These are phyloP conservation scores for Megalops atlanticus DNA, from an alignment of 2,113 vertebrate species.

Conservation along the genomic window DNA sequence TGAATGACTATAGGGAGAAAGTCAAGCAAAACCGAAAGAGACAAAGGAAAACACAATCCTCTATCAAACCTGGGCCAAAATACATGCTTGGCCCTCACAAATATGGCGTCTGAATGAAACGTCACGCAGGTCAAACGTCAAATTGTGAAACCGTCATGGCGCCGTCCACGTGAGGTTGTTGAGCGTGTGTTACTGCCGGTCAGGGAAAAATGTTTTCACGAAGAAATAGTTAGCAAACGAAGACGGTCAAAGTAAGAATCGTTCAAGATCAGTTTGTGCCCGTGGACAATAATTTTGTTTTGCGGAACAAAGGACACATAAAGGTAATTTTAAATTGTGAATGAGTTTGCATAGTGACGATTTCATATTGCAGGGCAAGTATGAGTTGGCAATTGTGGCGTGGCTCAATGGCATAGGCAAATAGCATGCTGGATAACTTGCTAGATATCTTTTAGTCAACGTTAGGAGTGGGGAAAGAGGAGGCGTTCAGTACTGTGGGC, in stretches of 20 bases:
- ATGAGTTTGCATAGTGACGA: background rate
- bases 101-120: constrained; percentile 5
- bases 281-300: background rate
- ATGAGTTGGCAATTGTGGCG: background rate
- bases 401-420: background rate
- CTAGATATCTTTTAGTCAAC: background rate
- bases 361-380: background rate
- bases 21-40: too few species aligned
- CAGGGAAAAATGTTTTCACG: background rate
- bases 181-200: background rate
- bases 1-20: too few species aligned
- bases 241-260: background rate
- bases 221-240: background rate
- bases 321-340: background rate
- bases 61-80: background rate
- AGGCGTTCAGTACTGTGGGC: too few species aligned
- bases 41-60: too few species aligned
- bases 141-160: constrained; percentile 7
- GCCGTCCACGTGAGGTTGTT: background rate
- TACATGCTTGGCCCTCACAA: background rate
- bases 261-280: background rate
- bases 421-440: background rate
- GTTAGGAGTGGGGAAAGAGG: too few species aligned
- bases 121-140: constrained; percentile 5
- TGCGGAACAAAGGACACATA: background rate